Evolutionary conservation across 2,113 vertebrate genomes (phyloP), one percentile per base, ranked within the genome.

Genomic region (Odontophorus gujanensis): DNA sequence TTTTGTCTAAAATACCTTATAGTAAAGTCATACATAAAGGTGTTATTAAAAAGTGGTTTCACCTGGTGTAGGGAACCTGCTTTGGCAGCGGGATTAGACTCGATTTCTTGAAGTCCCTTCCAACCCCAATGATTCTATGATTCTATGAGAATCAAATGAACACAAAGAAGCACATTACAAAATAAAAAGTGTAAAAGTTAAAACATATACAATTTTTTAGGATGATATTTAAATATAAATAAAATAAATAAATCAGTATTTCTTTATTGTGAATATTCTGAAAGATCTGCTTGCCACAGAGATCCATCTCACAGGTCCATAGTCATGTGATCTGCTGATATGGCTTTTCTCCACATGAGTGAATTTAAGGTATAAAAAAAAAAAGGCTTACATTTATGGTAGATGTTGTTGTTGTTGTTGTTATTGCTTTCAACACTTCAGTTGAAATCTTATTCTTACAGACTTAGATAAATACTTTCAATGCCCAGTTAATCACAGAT

Each of bases 21-120:
- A 1, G 43, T 28, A 86, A 75, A 48, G 26, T 53, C 26, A 30
- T 53, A 2, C 0, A 0, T 19, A 18, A 65, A 26, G 3, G 40
- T 34, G 11, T 53, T 28, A 28, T 4, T 36, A 7, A 43, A 71
- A 73, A 40, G 40, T 40, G 40, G 40, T 40, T 40, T 40, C 40
- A 40, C 40, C 40, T 40, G 40, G 40, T 40, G 40, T 40, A 40
- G 12, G 12, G 40, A 40, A 13, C 40, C 40, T 40, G 40, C 40
- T 13, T 4, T 40, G 40, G 40, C 40, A 40, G 40, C 7, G 40
- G 40, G 40, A 11, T 40, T 40, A 11, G 40, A 40, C 40, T 40
- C 10, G 11, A 40, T 40, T 11, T 40, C 40, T 11, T 40, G 40
- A 40, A 11, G 11, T 40, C 40, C 40, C 40, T 40, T 40, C 40